phyloP scores from a whole-genome alignment of 2,797 vertebrate genomes.

The Hypotaenidia okinawae region DNA sequence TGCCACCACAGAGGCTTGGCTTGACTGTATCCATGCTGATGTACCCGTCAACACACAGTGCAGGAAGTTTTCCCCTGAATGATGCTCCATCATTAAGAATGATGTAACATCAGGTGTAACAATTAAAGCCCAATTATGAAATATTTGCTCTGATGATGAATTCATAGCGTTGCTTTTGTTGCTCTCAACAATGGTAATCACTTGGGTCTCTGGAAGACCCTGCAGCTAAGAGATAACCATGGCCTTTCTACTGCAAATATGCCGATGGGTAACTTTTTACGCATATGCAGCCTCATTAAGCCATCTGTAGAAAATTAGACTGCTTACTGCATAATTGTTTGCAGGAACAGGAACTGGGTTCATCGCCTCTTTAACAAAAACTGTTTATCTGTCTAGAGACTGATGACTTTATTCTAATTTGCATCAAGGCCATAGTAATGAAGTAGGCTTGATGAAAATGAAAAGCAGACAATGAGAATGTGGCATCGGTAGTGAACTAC shows the following conservation, averaged over 20 bases:
- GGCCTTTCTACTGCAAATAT: slow-evolving; percentile 6
- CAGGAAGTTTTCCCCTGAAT: not conserved
- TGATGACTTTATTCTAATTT: slow-evolving; percentile 52
- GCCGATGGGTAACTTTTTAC: slow-evolving; percentile 37
- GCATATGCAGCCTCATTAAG: slow-evolving; percentile 33
- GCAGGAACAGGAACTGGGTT: slow-evolving; percentile 31
- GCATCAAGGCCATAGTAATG: slow-evolving; percentile 11
- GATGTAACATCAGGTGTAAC: not conserved
- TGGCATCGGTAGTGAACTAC: not conserved
- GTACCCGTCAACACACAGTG: not conserved
- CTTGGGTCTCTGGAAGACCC: slow-evolving; percentile 17
- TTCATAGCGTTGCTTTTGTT: not conserved
- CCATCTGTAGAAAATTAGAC: slow-evolving; percentile 59
- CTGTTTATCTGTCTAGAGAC: slow-evolving; percentile 23
- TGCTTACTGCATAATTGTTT: slow-evolving; percentile 48
- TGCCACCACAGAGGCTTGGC: not conserved
- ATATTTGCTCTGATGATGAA: not conserved
- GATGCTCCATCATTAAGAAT: not conserved
- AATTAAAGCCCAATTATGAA: not conserved
- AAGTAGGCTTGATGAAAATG: slow-evolving; percentile 40
- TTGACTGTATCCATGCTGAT: not conserved
- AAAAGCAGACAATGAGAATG: slow-evolving; percentile 28
- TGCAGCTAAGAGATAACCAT: slow-evolving; percentile 37
- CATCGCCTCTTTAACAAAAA: slow-evolving; percentile 40
- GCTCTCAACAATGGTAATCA: not conserved